Percentiles rank a stretch among this genome's conserved stretches.
These are phyloP conservation scores for Epicauta chinensis DNA, from an alignment of 1,140 invertebrate species.

Conservation along the genomic window DNA sequence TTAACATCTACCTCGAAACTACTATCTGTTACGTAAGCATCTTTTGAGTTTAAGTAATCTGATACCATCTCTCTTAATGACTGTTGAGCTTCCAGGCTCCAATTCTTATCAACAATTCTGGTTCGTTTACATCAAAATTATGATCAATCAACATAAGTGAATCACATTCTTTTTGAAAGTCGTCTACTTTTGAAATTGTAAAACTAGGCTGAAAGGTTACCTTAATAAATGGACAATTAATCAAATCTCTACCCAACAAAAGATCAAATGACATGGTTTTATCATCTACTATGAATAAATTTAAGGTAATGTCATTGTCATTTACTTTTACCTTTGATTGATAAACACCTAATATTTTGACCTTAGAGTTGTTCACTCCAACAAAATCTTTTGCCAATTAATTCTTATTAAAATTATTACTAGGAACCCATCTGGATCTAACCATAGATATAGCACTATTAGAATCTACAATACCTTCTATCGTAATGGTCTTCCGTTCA, in stretches of 20 bases:
- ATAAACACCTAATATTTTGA: background rate
- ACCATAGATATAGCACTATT: slow-evolving; percentile 6
- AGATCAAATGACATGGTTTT: background rate
- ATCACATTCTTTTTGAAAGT: no score
- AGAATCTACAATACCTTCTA: background rate
- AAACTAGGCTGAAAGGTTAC: no score
- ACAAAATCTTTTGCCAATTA: background rate
- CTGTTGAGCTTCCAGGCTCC: no score
- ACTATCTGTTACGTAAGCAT: background rate
- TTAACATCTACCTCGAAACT: slow-evolving; percentile 19
- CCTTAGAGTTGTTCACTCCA: background rate
- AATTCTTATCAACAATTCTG: no score
- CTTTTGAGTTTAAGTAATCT: background rate
- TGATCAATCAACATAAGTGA: background rate
- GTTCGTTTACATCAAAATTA: no score
- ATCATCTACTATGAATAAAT: background rate
- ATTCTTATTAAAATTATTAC: background rate
- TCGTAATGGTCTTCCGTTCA: no score
- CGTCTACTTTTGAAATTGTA: no score
- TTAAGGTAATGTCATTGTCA: background rate
- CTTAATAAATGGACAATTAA: background rate
- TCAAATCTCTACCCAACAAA: slow-evolving; percentile 3
- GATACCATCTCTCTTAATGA: background rate
- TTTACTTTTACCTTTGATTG: background rate
- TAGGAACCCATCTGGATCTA: background rate